phyloP scores from a whole-genome alignment of 2,797 vertebrate species.

The Buceros bicornis region DNA sequence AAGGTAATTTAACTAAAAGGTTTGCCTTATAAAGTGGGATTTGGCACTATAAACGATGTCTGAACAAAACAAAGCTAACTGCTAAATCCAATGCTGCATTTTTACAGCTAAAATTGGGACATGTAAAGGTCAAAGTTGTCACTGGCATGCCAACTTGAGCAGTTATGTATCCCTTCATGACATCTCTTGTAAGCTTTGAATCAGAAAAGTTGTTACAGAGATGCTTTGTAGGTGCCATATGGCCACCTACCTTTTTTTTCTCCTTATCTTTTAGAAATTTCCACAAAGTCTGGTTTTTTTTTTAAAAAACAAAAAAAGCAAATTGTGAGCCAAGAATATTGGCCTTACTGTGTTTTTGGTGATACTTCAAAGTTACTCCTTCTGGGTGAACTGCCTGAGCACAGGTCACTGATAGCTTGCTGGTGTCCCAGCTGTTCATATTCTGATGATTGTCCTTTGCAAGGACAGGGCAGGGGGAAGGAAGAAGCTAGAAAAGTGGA shows the following conservation, averaged over 20 bases:
- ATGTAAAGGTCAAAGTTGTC: background rate
- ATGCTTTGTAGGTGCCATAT: background rate
- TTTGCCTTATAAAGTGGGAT: background rate
- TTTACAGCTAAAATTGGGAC: background rate
- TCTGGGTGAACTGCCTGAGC: background rate
- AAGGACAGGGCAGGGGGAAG: background rate
- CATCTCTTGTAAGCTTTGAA: background rate
- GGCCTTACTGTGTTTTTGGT: background rate
- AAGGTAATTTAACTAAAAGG: conserved; percentile 84
- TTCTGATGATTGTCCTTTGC: background rate
- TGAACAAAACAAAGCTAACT: background rate
- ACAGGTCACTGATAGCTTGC: background rate
- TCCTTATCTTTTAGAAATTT: background rate
- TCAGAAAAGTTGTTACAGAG: background rate
- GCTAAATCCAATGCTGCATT: background rate
- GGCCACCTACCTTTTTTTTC: background rate
- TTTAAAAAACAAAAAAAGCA: background rate
- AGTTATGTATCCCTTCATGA: background rate
- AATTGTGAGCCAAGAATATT: background rate
- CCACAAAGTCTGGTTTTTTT: background rate
- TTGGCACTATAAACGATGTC: background rate
- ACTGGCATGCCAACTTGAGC: background rate
- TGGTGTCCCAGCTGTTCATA: background rate
- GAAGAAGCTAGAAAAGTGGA: background rate
- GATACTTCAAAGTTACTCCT: background rate